Percentiles rank a stretch among this genome's conserved stretches.
Conservation (phyloP, 37 sponge, comb jelly and placozoan species). For the Agelas oroides region DNA sequence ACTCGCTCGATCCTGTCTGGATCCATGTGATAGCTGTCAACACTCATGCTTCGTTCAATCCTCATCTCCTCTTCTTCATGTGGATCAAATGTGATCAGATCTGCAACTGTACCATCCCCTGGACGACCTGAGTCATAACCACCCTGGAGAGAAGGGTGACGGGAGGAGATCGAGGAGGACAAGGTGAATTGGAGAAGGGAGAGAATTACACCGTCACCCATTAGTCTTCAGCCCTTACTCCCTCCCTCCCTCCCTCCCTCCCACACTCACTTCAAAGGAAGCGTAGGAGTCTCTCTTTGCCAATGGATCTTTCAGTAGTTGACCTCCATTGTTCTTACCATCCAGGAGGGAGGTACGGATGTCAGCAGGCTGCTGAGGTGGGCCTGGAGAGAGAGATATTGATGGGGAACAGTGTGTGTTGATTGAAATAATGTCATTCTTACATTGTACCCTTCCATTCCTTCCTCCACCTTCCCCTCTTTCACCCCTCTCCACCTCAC, state of each 20-base stretch:
- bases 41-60: slow-evolving; percentile 16
- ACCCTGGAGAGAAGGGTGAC: too few relatives aligned
- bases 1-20: slow-evolving; percentile 43
- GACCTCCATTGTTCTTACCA: background rate
- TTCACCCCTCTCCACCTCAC: background rate
- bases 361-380: too few relatives aligned
- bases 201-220: background rate
- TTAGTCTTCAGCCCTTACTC: background rate
- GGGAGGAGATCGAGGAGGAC: background rate
- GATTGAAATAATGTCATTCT: too few relatives aligned
- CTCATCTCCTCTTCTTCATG: too few relatives aligned
- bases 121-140: slow-evolving; percentile 23
- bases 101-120: background rate
- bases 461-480: too few relatives aligned
- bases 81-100: slow-evolving; percentile 31
- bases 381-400: too few relatives aligned
- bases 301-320: background rate
- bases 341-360: background rate
- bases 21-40: slow-evolving; percentile 61
- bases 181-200: background rate
- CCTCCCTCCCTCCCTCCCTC: slow-evolving; percentile 20
- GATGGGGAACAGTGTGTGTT: too few relatives aligned
- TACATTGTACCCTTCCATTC: too few relatives aligned
- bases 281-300: slow-evolving; percentile 62
- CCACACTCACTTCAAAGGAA: too few relatives aligned